Base-by-base conservation (phyloP, 1,140 invertebrate species). In the Antheraea mylitta region DNA sequence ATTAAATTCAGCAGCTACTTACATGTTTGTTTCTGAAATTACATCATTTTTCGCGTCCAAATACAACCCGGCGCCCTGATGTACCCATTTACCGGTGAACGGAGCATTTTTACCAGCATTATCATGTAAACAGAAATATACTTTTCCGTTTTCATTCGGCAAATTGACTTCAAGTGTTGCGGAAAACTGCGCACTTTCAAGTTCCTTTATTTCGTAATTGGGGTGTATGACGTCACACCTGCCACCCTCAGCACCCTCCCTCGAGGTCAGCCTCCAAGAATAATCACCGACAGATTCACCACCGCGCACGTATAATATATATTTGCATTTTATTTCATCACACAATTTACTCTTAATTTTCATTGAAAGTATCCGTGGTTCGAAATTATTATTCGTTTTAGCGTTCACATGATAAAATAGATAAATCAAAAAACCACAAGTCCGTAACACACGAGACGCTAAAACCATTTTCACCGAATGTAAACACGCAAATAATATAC, bases 371-470 rank as follows among this genome's bases (percentile, higher is more conserved):
- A 91, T 90, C 83, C 83, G 80, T 80, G 86, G 86, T 76, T 83
- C 77, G 11, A 60, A 67, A n/a, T 68, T 64, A 53, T 58, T 76
- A 75, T 80, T 72, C 13, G 75, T 68, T 0, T 60, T 68, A 72
- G 81, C 78, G 71, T 76, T 69, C 82, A 87, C 82, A 66, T 79
- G 72, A 69, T 83, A 76, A 74, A 87, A 72, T 73, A 92, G 66
- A 75, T 71, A 84, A 66, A 85, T 73, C 66, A 90, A 78, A 89
- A 91, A 85, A 78, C 89, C 85, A 89, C 89, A 91, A 92, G 91
- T 92, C 91, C 91, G 91, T 66, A 89, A 83, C 73, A 86, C 73
- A 81, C 77, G 85, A 71, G 64, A 77, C 72, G 81, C 79, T 82
- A 77, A 71, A 74, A 84, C 85, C 91, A 92, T 92, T 76, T 87